Base-by-base conservation (phyloP, 2,888 invertebrate species). In the Lasius fuliginosus region DNA sequence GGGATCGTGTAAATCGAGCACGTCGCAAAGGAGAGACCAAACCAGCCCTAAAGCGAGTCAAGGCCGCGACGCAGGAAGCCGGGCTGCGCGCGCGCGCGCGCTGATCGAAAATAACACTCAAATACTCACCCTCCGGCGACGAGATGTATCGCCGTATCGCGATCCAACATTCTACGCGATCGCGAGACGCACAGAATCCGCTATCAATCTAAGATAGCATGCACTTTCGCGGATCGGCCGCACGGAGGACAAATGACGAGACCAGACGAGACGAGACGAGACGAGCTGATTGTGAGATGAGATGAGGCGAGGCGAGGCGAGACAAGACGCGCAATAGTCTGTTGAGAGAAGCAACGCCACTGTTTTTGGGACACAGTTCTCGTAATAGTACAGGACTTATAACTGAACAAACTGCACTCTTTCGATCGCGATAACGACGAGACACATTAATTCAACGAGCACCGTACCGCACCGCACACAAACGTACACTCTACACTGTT, bases 111-210 rank as follows among this genome's bases (percentile, higher is more conserved):
- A 64, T 15, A 65, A 90, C 90, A 97, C 98, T 97, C 96, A 99
- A 65, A 90, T 90, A 97, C 98, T 97, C 96, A 99, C 99, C 99
- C 99, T 96, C 99, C 99, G 95, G 99, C 99, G 93, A 99, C 96
- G 94, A 99, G 97, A 96, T 99, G 99, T 95, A 99, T 98, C 92
- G 98, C 96, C 91, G 98, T 98, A 96, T 98, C 98, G 95, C 96
- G 96, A 95, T 97, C 97, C 96, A 97, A 96, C 97, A 97, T 97
- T 90, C 91, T 94, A 82, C 83, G 75, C 36, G 77, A 58, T 49
- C 36, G 79, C 62, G 60, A 74, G 69, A 23, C 60, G 68, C 23
- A 62, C 62, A n/a, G 23, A 46, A 64, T 67, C 53, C 60, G 23
- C 64, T 84, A 56, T 83, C 67, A 11, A 18, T 85, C 75, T 82